phyloP scores from a whole-genome alignment of 2,888 invertebrate genomes.

The Andrena marginata region DNA sequence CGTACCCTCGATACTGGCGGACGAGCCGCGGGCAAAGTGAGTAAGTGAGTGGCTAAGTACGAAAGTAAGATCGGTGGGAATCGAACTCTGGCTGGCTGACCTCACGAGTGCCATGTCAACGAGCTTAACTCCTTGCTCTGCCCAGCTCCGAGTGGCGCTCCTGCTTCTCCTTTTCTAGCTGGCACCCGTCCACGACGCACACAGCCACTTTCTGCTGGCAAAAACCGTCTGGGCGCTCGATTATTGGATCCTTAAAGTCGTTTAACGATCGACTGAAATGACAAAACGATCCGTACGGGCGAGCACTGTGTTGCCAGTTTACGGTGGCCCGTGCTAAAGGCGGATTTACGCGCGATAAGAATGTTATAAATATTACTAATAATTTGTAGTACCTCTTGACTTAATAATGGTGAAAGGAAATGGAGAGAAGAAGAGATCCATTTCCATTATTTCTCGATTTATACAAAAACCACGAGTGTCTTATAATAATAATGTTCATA shows the following conservation, averaged over 20 bases:
- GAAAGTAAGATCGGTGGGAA: slow-evolving; percentile 78
- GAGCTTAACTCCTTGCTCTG: slow-evolving; percentile 78
- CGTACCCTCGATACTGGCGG: slow-evolving; percentile 45
- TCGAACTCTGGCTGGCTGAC: slow-evolving; percentile 82
- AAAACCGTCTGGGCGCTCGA: slow-evolving; percentile 36
- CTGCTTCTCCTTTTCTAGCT: slow-evolving; percentile 41
- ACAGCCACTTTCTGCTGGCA: neutral
- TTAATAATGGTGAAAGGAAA: no score
- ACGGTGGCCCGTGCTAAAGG: neutral
- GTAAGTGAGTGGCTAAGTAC: slow-evolving; percentile 59
- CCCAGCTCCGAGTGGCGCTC: slow-evolving; percentile 33
- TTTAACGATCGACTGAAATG: slow-evolving; percentile 12
- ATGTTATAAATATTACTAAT: no score
- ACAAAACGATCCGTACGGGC: slow-evolving; percentile 23
- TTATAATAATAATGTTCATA: no score
- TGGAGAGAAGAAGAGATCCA: neutral
- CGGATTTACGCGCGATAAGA: no score
- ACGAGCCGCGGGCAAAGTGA: slow-evolving; percentile 27
- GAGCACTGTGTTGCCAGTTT: slow-evolving; percentile 1
- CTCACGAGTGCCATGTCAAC: slow-evolving; percentile 82
- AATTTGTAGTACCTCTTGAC: no score
- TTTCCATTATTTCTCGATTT: no score
- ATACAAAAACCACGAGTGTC: no score
- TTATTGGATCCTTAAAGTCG: slow-evolving; percentile 33
- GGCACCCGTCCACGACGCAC: slow-evolving; percentile 2